Evolutionary conservation across 2,797 vertebrate genomes (phyloP).

Genomic region (Lophotriccus pileatus): DNA sequence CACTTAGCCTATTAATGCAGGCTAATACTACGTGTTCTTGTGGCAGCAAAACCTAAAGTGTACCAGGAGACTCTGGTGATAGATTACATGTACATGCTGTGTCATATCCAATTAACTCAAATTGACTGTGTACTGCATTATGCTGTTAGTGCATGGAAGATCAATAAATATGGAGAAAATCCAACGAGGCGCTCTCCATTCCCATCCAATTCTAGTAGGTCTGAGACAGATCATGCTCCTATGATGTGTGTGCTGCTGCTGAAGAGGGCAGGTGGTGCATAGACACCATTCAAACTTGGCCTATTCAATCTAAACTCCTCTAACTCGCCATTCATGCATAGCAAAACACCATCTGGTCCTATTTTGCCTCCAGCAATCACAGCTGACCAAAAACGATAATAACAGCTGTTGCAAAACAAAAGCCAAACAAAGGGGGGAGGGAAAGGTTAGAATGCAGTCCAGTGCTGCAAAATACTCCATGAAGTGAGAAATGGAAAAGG

Average conservation of each 20-base stretch:
- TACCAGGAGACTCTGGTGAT: constrained; percentile 87
- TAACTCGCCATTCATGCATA: constrained; percentile 99
- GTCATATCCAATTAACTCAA: constrained; percentile 99
- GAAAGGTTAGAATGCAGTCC: constrained; percentile 94
- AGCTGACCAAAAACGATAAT: constrained; percentile 99
- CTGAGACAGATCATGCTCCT: constrained; percentile 84
- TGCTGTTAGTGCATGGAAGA: constrained; percentile 89
- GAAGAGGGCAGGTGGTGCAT: constrained; percentile 98
- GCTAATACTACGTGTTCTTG: constrained; percentile 83
- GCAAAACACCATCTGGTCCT: constrained; percentile 99
- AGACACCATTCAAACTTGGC: constrained; percentile 99
- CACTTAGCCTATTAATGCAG: constrained; percentile 84
- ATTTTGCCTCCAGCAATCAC: constrained; percentile 99
- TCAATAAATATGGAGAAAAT: constrained; percentile 94
- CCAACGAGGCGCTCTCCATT: constrained; percentile 79
- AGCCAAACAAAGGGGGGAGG: constrained; percentile 90
- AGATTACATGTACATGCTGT: constrained; percentile 92
- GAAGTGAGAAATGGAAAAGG: constrained; percentile 81
- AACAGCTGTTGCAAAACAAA: constrained; percentile 99
- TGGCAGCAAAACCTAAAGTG: constrained; percentile 87
- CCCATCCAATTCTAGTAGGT: constrained; percentile 72
- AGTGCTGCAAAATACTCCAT: constrained; percentile 84
- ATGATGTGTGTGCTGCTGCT: constrained; percentile 85
- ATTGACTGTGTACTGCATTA: constrained; percentile 91
- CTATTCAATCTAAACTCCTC: constrained; percentile 98